Base-by-base conservation (phyloP, 2,888 invertebrate genomes). In the Dyspetes luteomarginatus region DNA sequence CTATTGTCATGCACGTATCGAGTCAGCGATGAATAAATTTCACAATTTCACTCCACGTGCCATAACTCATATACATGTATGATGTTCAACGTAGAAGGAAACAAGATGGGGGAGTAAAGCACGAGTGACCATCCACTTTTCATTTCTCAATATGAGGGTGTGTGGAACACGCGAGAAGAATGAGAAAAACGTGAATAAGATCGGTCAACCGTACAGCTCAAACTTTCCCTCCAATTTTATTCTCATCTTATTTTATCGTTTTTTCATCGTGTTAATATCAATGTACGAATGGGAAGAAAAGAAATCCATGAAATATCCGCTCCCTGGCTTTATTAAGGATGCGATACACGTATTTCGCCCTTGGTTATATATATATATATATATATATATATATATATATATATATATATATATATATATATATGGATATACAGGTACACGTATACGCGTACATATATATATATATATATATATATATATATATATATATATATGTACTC, bases 291-390 rank as follows among this genome's bases (percentile, higher is more conserved):
- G n/a, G n/a, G 4, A 15, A 17, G 45, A 45, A 45, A 50, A 50
- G 22, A 50, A 50, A 50, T 50, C 12, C 50, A 50, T 50, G 50
- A 50, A 50, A 50, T 22, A 52, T 19, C 36, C 30, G 50, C 19
- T 67, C 48, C 30, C 50, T 15, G 9, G 64, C 60, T 55, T 77
- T 81, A 82, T 84, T 62, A 76, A 43, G 73, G 15, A 83, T 82
- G 79, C 78, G 78, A 84, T 82, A 75, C 82, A 85, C 83, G 82
- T 83, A 83, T 45, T 56, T 77, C 62, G 73, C 67, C 83, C 79
- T 78, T 77, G 82, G 82, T n/a, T 82, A 82, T 68, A 74, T 48
- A 67, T 41, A 67, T 45, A 12, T n/a, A n/a, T n/a, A n/a, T n/a
- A n/a, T n/a, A n/a, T n/a, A n/a, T n/a, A n/a, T n/a, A n/a, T n/a